A percentile compares a stretch with the other conserved stretches of the same genome.
Evolutionary conservation across 2,888 invertebrate genomes (phyloP).

Genomic region (Brachylomia viminalis): DNA sequence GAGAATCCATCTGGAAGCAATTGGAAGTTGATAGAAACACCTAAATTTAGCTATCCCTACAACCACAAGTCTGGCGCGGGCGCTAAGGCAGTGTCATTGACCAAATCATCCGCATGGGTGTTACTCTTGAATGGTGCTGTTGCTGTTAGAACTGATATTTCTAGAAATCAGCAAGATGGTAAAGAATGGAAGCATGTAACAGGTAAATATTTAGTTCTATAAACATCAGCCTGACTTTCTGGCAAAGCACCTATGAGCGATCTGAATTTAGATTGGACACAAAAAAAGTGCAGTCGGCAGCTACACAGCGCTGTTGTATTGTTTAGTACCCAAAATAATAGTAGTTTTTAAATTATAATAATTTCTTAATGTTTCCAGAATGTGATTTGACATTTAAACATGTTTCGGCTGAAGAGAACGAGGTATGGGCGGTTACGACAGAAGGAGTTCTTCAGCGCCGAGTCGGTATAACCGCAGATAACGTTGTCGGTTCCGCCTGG

Average conservation of each 20-base stretch:
- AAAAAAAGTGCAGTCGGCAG: background rate
- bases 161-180: constrained; percentile 94
- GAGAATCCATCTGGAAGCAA: constrained; percentile 92
- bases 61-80: constrained; percentile 80
- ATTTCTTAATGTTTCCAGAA: constrained; percentile 79
- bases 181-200: constrained; percentile 94
- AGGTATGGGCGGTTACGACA: constrained; percentile 94
- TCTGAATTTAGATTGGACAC: background rate
- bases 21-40: constrained; percentile 95
- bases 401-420: constrained; percentile 92
- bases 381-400: constrained; percentile 91
- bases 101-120: constrained; percentile 94
- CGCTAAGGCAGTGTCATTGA: constrained; percentile 94
- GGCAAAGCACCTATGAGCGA: background rate
- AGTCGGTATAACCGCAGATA: constrained; percentile 93
- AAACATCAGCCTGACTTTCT: constrained; percentile 1
- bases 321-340: background rate
- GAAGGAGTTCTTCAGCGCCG: constrained; percentile 93
- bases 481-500: constrained; percentile 95
- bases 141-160: constrained; percentile 95
- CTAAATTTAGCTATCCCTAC: constrained; percentile 79
- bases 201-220: constrained; percentile 74
- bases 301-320: background rate
- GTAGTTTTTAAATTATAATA: background rate
- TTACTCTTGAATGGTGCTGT: constrained; percentile 93